Evolutionary conservation across 2,888 invertebrate species (phyloP).

Genomic region (Ormyrus pomaceus): DNA sequence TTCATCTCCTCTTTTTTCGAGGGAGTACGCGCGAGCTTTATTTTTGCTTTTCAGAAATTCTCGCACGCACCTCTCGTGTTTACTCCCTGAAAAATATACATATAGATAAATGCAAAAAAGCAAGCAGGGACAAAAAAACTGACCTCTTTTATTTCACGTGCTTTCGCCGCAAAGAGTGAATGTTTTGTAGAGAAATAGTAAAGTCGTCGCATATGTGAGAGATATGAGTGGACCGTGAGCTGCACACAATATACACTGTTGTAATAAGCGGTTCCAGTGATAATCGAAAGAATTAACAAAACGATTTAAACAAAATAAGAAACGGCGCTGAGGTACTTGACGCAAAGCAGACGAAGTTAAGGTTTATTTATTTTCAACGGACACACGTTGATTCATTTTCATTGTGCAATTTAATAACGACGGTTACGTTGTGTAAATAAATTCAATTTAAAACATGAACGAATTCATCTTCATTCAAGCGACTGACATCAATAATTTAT

Average conservation of each 20-base stretch:
- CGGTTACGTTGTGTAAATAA: slow-evolving; percentile 66
- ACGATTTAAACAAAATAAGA: neutral
- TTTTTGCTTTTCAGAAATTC: neutral
- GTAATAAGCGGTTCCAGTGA: slow-evolving; percentile 39
- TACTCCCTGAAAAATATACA: slow-evolving; percentile 11
- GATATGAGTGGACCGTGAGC: neutral
- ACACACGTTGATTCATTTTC: slow-evolving; percentile 55
- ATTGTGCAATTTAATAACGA: slow-evolving; percentile 61
- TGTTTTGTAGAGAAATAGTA: slow-evolving; percentile 37
- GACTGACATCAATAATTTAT: neutral
- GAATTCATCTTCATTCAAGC: slow-evolving; percentile 34
- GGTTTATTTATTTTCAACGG: slow-evolving; percentile 46
- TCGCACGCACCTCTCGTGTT: neutral
- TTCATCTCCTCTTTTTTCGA: neutral
- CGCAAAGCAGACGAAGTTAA: slow-evolving; percentile 52
- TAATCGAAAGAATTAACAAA: slow-evolving; percentile 26
- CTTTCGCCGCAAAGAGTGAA: slow-evolving; percentile 45
- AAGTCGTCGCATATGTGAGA: slow-evolving; percentile 28
- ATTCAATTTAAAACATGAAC: slow-evolving; percentile 58
- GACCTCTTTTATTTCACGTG: slow-evolving; percentile 27
- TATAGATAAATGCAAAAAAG: neutral
- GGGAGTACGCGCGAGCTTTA: slow-evolving; percentile 21
- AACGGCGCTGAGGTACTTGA: slow-evolving; percentile 30
- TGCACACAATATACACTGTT: neutral
- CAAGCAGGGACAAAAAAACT: neutral